Evolutionary conservation across 1,140 invertebrate species (phyloP).

Genomic region (Mizuhopecten yessoensis): DNA sequence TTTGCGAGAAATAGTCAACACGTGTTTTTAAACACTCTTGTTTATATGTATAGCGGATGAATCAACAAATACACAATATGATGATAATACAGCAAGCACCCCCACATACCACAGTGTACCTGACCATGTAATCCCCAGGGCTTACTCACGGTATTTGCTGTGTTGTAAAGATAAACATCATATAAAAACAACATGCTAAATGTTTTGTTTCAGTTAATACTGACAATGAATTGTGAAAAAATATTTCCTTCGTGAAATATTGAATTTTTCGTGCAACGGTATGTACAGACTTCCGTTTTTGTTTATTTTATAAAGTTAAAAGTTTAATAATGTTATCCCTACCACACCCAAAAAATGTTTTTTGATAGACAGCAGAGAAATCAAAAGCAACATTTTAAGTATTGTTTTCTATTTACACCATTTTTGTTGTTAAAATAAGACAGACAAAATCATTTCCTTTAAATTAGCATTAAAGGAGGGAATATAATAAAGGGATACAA

Average conservation of each 20-base stretch:
- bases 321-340: too few species aligned
- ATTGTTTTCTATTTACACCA: background rate
- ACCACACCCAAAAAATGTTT: too few species aligned
- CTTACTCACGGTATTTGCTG: background rate
- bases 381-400: too few species aligned
- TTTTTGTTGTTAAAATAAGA: background rate
- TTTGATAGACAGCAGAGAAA: too few species aligned
- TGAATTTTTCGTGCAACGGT: too few species aligned
- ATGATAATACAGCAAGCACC: background rate
- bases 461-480: background rate
- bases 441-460: background rate
- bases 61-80: background rate
- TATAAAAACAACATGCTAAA: too few species aligned
- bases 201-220: background rate
- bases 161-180: background rate
- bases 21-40: constrained; percentile 33
- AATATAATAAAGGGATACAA: background rate
- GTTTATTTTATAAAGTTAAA: too few species aligned
- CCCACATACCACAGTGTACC: background rate
- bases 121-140: background rate
- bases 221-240: too few species aligned
- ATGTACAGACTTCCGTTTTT: too few species aligned
- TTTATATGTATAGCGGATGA: background rate
- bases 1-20: background rate
- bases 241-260: too few species aligned